Percentiles rank a stretch among this genome's conserved stretches.
phyloP scores from a whole-genome alignment of 2,888 invertebrate genomes.

The Nasonovia ribisnigri region DNA sequence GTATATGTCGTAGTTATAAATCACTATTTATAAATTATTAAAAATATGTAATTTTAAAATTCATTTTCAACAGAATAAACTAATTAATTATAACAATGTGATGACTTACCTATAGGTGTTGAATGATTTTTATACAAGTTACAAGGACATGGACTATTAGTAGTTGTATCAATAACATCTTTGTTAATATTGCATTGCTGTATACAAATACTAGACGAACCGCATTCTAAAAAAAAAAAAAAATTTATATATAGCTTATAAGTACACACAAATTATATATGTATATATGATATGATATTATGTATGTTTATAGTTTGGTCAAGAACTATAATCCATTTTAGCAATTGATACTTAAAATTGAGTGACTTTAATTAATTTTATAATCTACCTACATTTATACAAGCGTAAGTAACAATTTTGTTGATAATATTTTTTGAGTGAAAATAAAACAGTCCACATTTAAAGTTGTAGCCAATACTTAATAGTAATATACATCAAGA shows the following conservation, averaged over 20 bases:
- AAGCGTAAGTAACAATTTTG: no score
- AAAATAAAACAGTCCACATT: no score
- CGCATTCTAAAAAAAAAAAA: conserved; percentile 49
- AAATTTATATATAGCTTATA: neutral
- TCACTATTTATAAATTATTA: neutral
- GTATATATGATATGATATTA: no score
- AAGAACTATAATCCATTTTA: neutral
- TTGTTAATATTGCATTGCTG: conserved; percentile 49
- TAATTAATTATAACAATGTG: neutral
- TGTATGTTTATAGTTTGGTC: neutral
- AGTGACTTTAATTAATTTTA: neutral
- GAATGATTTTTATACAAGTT: conserved; percentile 48
- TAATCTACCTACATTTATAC: neutral
- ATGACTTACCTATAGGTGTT: conserved; percentile 31
- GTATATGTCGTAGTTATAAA: neutral
- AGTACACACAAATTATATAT: neutral
- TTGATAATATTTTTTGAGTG: no score
- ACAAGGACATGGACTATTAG: conserved; percentile 41
- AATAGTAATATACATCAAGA: no score
- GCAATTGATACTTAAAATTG: neutral
- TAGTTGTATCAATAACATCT: neutral
- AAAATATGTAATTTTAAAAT: neutral
- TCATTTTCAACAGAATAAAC: neutral
- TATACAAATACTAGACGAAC: conserved; percentile 49
- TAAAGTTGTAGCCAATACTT: no score